phyloP scores from a whole-genome alignment of 2,113 vertebrate species.

The Lampris incognitus region DNA sequence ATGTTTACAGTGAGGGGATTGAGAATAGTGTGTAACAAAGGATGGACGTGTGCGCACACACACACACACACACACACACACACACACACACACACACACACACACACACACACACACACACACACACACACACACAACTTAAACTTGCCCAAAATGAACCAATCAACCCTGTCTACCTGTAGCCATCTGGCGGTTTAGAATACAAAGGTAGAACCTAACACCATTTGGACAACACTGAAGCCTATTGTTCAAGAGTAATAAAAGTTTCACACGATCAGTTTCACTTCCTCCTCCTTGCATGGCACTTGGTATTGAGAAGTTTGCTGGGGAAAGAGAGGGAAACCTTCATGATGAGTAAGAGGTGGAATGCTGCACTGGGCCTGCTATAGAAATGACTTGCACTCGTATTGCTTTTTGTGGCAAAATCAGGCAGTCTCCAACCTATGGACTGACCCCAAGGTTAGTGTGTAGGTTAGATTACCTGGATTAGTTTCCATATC shows the following conservation, averaged over 20 bases:
- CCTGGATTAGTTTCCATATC: no score
- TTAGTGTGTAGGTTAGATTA: no score
- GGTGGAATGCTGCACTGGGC: neutral
- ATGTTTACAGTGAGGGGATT: slow-evolving; percentile 20
- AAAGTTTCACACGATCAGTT: slow-evolving; percentile 24
- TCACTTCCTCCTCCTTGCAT: slow-evolving; percentile 34
- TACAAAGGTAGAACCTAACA: slow-evolving; percentile 49
- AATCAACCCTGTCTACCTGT: slow-evolving; percentile 18
- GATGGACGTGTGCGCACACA: neutral
- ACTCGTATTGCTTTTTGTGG: neutral
- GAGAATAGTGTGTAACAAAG: neutral
- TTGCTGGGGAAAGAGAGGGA: neutral
- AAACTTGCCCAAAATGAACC: slow-evolving; percentile 31
- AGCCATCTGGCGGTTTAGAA: slow-evolving; percentile 30
- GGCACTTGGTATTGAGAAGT: slow-evolving; percentile 7
- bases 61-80: slow-evolving; percentile 35
- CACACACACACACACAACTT: slow-evolving; percentile 27
- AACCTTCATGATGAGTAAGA: neutral
- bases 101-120: neutral
- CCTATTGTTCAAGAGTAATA: slow-evolving; percentile 26
- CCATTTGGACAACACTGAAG: slow-evolving; percentile 31
- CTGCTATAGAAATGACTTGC: neutral
- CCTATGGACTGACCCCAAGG: no score
- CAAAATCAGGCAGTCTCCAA: no score
- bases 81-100: slow-evolving; percentile 21